Percentiles rank a stretch among this genome's conserved stretches.
phyloP scores from a whole-genome alignment of 2,797 vertebrate genomes.

The Pyrocephalus nanus region DNA sequence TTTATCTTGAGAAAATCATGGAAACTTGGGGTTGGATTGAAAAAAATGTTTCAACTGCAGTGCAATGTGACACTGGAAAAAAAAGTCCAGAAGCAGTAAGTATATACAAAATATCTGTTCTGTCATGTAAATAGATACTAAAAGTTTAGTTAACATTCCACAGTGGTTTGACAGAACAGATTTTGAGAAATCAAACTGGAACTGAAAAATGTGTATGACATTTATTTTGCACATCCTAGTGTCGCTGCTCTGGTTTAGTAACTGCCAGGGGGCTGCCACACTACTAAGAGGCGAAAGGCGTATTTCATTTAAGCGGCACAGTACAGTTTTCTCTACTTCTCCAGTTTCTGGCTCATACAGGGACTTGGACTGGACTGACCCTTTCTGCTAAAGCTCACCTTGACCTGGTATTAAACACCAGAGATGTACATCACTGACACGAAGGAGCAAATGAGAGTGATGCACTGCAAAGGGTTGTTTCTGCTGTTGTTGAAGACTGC shows the following conservation, averaged over 20 bases:
- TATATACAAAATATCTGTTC: not conserved
- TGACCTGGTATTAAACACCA: not conserved
- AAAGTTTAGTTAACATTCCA: not conserved
- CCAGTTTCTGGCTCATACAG: not conserved
- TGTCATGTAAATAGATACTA: not conserved
- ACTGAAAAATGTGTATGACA: not conserved
- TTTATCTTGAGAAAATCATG: slow-evolving; percentile 15
- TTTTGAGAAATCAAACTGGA: not conserved
- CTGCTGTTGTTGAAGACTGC: not conserved
- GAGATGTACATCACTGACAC: not conserved
- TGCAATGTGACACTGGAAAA: not conserved
- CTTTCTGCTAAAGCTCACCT: not conserved
- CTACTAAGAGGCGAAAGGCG: not conserved
- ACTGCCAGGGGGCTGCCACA: not conserved
- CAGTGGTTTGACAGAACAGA: not conserved
- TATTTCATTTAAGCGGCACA: not conserved
- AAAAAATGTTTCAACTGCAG: slow-evolving; percentile 17
- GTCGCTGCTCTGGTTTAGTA: not conserved
- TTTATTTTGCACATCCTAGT: not conserved
- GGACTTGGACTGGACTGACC: not conserved
- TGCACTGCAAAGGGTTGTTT: not conserved
- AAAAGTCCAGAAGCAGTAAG: not conserved
- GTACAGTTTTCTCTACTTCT: not conserved
- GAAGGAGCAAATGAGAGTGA: not conserved
- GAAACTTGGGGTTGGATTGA: not conserved